Evolutionary conservation across 2,113 vertebrate species (phyloP).

Genomic region (Thunnus maccoyii): DNA sequence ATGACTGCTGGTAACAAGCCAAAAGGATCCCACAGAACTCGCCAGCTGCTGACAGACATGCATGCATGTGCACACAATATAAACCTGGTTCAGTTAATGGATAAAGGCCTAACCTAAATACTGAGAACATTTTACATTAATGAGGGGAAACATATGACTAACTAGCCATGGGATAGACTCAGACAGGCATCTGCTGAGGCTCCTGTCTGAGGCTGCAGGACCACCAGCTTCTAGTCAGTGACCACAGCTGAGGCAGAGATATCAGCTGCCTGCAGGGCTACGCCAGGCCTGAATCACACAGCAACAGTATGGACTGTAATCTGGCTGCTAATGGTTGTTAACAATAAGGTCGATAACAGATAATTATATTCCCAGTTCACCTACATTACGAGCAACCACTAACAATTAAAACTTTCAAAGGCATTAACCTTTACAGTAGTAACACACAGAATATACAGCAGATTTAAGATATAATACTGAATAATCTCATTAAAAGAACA

Average conservation of each 20-base stretch:
- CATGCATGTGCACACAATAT: conserved; percentile 18
- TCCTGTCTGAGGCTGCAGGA: conserved; percentile 50
- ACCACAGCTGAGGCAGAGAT: conserved; percentile 46
- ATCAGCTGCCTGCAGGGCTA: conserved; percentile 28
- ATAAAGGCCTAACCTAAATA: conserved; percentile 49
- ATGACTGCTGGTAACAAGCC: conserved; percentile 34
- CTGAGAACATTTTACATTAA: conserved; percentile 58
- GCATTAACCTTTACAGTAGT: neutral
- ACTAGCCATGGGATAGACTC: conserved; percentile 38
- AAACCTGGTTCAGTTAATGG: conserved; percentile 46
- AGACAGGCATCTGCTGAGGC: conserved; percentile 66
- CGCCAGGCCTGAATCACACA: conserved; percentile 24
- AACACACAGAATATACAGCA: neutral
- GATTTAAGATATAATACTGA: neutral
- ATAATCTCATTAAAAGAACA: too few species aligned
- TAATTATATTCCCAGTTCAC: neutral
- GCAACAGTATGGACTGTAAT: neutral
- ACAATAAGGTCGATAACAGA: conserved; percentile 7
- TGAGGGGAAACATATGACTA: conserved; percentile 65
- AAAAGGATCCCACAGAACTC: conserved; percentile 24
- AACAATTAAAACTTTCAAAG: neutral
- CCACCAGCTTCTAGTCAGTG: conserved; percentile 48
- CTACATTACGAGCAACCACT: neutral
- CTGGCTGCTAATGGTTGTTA: conserved; percentile 13
- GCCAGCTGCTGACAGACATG: conserved; percentile 40